Conservation (phyloP, 2,888 invertebrate species). For the Netelia virgata region DNA sequence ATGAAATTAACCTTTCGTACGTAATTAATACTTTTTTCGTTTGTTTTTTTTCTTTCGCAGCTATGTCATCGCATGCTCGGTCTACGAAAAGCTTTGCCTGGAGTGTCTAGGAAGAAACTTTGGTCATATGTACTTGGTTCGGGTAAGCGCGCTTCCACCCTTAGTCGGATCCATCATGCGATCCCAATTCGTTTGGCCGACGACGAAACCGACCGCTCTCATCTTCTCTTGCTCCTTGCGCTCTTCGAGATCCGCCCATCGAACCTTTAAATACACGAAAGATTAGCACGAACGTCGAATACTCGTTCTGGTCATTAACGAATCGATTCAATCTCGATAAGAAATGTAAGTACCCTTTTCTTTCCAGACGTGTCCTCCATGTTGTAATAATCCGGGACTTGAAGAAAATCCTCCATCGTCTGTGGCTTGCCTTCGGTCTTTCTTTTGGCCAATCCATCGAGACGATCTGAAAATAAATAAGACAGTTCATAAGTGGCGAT, state of each 20-base stretch:
- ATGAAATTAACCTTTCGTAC: background rate
- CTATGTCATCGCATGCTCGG: constrained; percentile 53
- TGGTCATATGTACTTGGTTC: constrained; percentile 94
- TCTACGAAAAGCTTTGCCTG: constrained; percentile 67
- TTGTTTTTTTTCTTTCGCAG: constrained; percentile 11
- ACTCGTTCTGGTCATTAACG: background rate
- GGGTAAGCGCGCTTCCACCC: constrained; percentile 95
- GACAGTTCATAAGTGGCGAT: constrained; percentile 70
- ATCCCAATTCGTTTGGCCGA: constrained; percentile 98
- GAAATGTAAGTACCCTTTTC: constrained; percentile 91
- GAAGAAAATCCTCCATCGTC: constrained; percentile 97
- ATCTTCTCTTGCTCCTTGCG: constrained; percentile 95
- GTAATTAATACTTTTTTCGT: constrained; percentile 19
- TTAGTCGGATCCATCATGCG: constrained; percentile 97
- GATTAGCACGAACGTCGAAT: constrained; percentile 9
- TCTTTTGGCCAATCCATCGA: constrained; percentile 95
- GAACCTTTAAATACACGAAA: constrained; percentile 88
- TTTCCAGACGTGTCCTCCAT: constrained; percentile 89
- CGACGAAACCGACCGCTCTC: constrained; percentile 98
- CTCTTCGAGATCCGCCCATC: constrained; percentile 99
- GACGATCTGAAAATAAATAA: constrained; percentile 90
- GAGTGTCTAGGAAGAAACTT: constrained; percentile 68
- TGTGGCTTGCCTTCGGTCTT: constrained; percentile 87
- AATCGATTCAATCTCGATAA: too few species aligned
- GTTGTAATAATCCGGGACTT: constrained; percentile 91